Base-by-base conservation (phyloP, 2,888 invertebrate species). In the Teinopalpus imperialis region DNA sequence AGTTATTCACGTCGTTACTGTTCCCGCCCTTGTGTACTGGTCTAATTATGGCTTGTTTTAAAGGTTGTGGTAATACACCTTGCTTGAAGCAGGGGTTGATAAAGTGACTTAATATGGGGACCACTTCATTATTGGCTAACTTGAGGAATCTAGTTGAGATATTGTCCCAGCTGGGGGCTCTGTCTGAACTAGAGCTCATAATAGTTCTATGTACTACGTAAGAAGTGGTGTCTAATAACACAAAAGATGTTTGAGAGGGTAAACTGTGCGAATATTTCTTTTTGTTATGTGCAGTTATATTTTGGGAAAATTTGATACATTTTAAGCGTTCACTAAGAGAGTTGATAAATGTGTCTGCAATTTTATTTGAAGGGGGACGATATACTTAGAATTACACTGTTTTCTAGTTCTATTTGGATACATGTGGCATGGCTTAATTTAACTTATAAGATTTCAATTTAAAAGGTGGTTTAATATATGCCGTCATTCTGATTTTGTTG, bases 81-180 rank as follows among this genome's bases (percentile, higher is more conserved):
- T 27, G 14, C 2, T 24, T 2, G 5, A 51, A 42, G 23, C 47
- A 51, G 6, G 44, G 12, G 18, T 50, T 50, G 9, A 30, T 3
- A 1, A 50, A 6, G 8, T 50, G 46, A 14, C 27, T 30, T 3
- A 49, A 40, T 8, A 45, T 10, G 4, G 50, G 43, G 0, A 36
- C 27, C 2, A 47, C 9, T 16, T 37, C 1, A 12, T 13, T 1
- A 5, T 14, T 20, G 7, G 40, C 21, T 4, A 36, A 5, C 13
- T 47, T 50, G 2, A 41, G 10, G 12, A 43, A 47, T 1, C 9
- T 18, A 1, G 32, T 43, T 2, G 35, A 34, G 3, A 47, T 47
- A 8, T 35, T 39, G 9, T 50, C 50, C 43, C 43, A 50, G 0
- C 50, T 43, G 10, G 35, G 24, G 21, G 43, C 40, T 32, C 37